These are phyloP conservation scores for Rhinopithecus roxellana DNA, from an alignment of 2,113 vertebrate species.

Conservation along the genomic window DNA sequence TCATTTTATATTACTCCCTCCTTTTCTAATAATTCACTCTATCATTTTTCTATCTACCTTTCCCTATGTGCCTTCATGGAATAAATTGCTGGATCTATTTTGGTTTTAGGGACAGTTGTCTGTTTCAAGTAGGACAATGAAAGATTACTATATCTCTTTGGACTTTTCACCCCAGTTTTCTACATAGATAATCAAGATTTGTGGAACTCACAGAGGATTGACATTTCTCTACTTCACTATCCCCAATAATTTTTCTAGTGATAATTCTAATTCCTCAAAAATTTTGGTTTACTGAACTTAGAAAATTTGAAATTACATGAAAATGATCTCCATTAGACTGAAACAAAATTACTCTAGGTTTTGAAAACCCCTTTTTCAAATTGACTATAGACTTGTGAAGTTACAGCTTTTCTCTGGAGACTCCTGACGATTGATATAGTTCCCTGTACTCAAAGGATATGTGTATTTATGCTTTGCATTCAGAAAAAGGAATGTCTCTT, in stretches of 20 bases:
- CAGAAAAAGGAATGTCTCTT: background rate
- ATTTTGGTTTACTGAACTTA: constrained; percentile 19
- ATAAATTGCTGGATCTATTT: background rate
- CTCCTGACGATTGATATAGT: background rate
- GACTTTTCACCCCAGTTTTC: background rate
- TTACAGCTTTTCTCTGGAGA: background rate
- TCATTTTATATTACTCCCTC: background rate
- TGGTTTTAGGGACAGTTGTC: background rate
- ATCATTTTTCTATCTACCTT: background rate
- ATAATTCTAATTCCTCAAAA: background rate
- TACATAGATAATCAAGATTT: background rate
- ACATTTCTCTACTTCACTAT: background rate
- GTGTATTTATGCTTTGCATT: background rate
- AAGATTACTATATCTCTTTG: background rate
- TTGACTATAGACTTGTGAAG: background rate
- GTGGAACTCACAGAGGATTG: background rate
- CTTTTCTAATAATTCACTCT: background rate
- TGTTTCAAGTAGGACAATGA: background rate
- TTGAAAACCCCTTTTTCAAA: background rate
- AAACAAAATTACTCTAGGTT: constrained; percentile 24
- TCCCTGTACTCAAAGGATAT: background rate
- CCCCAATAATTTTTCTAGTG: constrained; percentile 8
- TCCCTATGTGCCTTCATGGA: background rate
- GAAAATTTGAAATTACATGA: constrained; percentile 34
- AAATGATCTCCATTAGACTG: constrained; percentile 6